Evolutionary conservation across 2,888 invertebrate species (phyloP), one percentile per base, ranked within the genome.

Genomic region (Scrobipalpa atriplicella): DNA sequence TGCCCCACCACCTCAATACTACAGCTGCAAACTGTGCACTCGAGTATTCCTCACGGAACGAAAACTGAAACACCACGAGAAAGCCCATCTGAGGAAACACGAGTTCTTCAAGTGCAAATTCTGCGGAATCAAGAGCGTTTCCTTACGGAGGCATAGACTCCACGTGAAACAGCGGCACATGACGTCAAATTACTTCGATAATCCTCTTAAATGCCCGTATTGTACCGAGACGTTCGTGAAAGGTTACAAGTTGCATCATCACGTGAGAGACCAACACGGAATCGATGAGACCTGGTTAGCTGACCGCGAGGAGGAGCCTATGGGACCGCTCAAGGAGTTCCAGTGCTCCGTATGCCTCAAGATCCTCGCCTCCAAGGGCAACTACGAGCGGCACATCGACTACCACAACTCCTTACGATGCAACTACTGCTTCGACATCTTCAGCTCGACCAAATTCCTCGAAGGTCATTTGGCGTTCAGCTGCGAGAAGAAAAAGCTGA

Each of bases 361-460:
- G 72, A 78, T 91, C 6, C 80, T 93, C 29, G 91, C 93, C 36
- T 89, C 85, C 71, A 89, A 90, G 70, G 90, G 89, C n/a, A 92
- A 92, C 74, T 93, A 82, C 71, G 91, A 93, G 71, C 80, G 92
- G 36, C 93, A 93, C 71, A 79, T 93, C 52, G 92, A 93, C 72
- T 93, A 91, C 72, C 93, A 93, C 77, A 93, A 93, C 73, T 81
- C 89, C 0, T 75, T 93, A 63, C 76, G 93, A 18, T 93, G 93
- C 76, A 93, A 93, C 77, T 93, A 93, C 74, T 93, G 93, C 75
- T 90, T 85, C 68, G 90, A 90, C 64, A 90, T 87, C 78, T 93
- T 93, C 75, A 89, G 85, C 73, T 80, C 86, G 6, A 80, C 85
- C 51, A 78, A 86, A 54, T 93, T 93, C 79, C 76, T 93, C 29